Conservation (phyloP, 1,140 invertebrate species). For the Ditylenchus dipsaci region DNA sequence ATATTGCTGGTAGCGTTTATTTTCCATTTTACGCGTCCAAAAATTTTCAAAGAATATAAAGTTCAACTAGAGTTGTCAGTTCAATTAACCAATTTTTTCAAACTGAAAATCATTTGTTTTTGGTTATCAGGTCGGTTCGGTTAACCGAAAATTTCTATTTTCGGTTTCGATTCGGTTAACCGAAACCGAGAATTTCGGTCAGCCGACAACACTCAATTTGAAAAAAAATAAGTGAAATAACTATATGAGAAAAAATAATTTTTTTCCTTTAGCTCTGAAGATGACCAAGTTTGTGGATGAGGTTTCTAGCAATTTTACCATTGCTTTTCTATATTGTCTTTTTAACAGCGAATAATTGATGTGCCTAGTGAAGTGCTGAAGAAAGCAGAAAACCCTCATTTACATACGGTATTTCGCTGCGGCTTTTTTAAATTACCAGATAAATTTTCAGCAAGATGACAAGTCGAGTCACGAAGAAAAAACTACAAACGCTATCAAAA, state of each 20-base stretch:
- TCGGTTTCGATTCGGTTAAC: no score
- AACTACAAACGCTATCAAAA: not conserved
- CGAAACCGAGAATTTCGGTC: no score
- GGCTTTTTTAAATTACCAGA: not conserved
- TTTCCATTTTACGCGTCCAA: no score
- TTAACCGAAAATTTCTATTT: no score
- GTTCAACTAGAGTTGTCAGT: no score
- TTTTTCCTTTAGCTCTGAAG: not conserved
- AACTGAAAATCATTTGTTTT: no score
- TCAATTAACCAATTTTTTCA: no score
- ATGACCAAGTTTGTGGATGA: constrained; percentile 3
- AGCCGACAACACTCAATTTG: no score
- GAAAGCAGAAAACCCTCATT: not conserved
- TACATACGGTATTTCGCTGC: not conserved
- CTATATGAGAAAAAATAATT: no score
- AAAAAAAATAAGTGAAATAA: no score
- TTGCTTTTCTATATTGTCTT: not conserved
- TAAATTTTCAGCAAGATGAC: not conserved
- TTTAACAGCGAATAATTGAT: not conserved
- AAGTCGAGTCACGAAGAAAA: not conserved
- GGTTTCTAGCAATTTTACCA: not conserved
- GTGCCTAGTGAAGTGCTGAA: not conserved
- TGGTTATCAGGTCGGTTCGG: no score
- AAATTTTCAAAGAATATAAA: no score
- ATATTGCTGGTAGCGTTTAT: not conserved